Evolutionary conservation across 2,113 vertebrate species (phyloP).

Genomic region (Chaetodon auriga): DNA sequence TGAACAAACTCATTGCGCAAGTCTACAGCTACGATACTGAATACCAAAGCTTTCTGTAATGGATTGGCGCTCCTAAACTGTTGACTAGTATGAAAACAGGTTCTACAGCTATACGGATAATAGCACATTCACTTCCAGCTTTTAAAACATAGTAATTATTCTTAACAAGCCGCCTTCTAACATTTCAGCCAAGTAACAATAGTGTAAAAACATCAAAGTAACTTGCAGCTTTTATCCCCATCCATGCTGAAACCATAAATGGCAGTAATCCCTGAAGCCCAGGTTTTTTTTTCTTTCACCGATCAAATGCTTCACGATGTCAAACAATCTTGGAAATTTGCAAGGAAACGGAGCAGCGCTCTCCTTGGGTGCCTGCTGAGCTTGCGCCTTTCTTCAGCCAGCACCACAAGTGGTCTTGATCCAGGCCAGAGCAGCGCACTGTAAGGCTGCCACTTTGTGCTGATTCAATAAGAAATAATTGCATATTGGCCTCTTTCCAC

Average conservation of each 20-base stretch:
- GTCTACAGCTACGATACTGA: constrained; percentile 15
- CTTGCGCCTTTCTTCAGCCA: constrained; percentile 62
- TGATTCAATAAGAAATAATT: constrained; percentile 83
- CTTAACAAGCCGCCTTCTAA: constrained; percentile 54
- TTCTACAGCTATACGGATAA: constrained; percentile 30
- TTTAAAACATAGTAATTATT: constrained; percentile 53
- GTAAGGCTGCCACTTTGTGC: constrained; percentile 73
- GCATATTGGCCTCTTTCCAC: constrained; percentile 68
- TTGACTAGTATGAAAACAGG: constrained; percentile 41
- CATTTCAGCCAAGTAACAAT: constrained; percentile 54
- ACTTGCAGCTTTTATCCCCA: constrained; percentile 38
- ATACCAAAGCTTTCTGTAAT: constrained; percentile 51
- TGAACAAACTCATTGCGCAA: constrained; percentile 48
- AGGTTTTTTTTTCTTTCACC: constrained; percentile 19
- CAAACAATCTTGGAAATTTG: constrained; percentile 51
- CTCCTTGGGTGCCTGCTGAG: constrained; percentile 63
- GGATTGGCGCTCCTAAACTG: constrained; percentile 16
- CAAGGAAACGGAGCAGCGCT: constrained; percentile 32
- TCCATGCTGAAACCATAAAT: constrained; percentile 52
- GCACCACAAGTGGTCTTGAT: constrained; percentile 74
- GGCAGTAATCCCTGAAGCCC: constrained; percentile 43
- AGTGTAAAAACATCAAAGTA: constrained; percentile 59
- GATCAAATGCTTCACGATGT: constrained; percentile 41
- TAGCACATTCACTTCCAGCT: constrained; percentile 43
- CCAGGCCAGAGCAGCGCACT: constrained; percentile 58